Evolutionary conservation across 23 tunicate species (phyloP), one percentile per base, ranked within the genome.

Genomic region (Trididemnum nubilum): DNA sequence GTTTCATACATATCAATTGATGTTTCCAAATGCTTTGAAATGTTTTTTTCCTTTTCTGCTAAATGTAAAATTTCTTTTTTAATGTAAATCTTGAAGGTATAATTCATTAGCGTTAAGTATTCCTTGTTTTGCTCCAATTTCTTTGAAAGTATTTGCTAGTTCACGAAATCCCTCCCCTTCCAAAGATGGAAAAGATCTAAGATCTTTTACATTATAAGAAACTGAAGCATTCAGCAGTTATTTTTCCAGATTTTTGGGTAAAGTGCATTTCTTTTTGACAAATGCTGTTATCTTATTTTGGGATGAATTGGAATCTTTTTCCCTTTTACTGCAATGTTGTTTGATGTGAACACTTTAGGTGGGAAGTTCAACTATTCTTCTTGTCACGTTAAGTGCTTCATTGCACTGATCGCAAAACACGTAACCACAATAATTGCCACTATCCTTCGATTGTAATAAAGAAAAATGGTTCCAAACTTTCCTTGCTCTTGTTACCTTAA

Each of bases 111-210:
- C 29, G n/a, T 61, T 25, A 15, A 61, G 26, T 21, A n/a, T 4
- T 25, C 67, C 67, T 12, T 61, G 29, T 22, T 61, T 61, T 21
- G 67, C 67, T 61, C 67, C 67, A 4, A 61, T 61, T 21, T 25
- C 29, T 61, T 12, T 12, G 29, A 61, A 21, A 4, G 27, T 61
- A 21, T 61, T 61, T 21, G 67, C 67, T 4, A 61, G 29, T 21
- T 61, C 67, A 21, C 29, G 27, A n/a, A 61, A 21, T 61, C 67
- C 67, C n/a, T 61, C 67, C 27, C 26, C 67, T 61, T 61, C 67
- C n/a, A 61, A 61, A 21, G 29, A n/a, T 21, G 25, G 29, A 61
- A 61, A 61, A 61, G 67, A 26, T 22, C 67, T 15, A 21, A 61
- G 29, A 61, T 61, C 67, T 61, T 61, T 61, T 15, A 61, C 67